phyloP scores from a whole-genome alignment of 2,797 vertebrate species.

The Myotis pilosus region DNA sequence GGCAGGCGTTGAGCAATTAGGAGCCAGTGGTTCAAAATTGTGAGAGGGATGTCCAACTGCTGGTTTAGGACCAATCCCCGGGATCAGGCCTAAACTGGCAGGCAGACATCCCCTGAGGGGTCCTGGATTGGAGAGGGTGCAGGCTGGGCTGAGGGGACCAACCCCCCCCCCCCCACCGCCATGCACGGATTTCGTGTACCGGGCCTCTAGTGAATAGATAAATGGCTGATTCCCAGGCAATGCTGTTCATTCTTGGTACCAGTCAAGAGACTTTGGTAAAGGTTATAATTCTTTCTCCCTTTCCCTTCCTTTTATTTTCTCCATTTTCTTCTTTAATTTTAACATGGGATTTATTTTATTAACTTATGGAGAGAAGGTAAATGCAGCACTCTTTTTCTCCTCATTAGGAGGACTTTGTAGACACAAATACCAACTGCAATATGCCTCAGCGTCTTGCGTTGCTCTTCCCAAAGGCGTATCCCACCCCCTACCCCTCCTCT shows the following conservation, averaged over 20 bases:
- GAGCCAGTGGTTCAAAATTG: no score
- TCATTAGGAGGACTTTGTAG: not conserved
- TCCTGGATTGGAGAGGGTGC: no score
- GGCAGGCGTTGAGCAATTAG: no score
- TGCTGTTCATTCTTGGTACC: not conserved
- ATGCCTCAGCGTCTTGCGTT: fast-evolving
- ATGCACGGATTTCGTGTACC: no score
- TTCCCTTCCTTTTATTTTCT: not conserved
- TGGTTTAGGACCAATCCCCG: no score
- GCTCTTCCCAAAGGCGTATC: not conserved
- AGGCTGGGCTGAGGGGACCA: no score
- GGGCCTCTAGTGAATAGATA: not conserved
- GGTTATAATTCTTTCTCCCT: not conserved
- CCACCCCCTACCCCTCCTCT: not conserved
- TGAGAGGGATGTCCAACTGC: no score
- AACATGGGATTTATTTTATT: not conserved
- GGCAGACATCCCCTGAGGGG: no score
- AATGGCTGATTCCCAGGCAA: not conserved
- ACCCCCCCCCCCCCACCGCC: no score
- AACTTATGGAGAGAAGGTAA: not conserved
- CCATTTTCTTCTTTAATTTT: not conserved
- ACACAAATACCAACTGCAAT: fast-evolving
- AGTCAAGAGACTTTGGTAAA: not conserved
- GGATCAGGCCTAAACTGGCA: no score
- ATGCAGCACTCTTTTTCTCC: not conserved